These are phyloP conservation scores for Cyclophora punctaria DNA, from an alignment of 2,888 invertebrate genomes.

Conservation along the genomic window DNA sequence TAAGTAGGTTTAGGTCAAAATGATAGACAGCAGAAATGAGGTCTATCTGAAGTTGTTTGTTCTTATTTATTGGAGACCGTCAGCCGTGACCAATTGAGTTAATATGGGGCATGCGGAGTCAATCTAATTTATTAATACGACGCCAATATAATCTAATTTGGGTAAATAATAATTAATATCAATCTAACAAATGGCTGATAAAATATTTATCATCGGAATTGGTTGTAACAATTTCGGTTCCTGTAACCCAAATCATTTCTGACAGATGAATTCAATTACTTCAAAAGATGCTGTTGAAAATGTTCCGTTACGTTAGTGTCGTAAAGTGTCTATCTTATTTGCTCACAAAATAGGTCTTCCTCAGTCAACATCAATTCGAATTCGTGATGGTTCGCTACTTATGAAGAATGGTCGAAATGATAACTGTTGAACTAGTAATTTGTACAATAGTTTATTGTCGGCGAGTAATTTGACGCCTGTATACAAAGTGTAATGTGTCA, in stretches of 20 bases:
- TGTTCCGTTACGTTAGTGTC: background rate
- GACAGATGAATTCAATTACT: background rate
- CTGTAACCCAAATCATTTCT: background rate
- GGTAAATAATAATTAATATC: background rate
- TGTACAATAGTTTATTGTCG: constrained; percentile 17
- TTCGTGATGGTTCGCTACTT: constrained; percentile 2
- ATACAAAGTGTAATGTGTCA: constrained; percentile 37
- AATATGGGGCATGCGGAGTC: constrained; percentile 31
- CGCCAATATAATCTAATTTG: too few relatives aligned
- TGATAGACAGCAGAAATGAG: too few relatives aligned
- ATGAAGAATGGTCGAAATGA: constrained; percentile 1
- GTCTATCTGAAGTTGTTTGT: too few relatives aligned
- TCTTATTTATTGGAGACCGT: too few relatives aligned
- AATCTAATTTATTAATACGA: constrained; percentile 17
- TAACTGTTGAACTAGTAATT: constrained; percentile 4
- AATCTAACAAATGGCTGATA: too few relatives aligned
- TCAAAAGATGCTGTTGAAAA: background rate
- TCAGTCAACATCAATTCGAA: background rate
- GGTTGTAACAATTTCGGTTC: too few relatives aligned
- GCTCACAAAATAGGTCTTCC: background rate
- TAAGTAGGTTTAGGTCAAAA: too few relatives aligned
- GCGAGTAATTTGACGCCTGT: constrained; percentile 23
- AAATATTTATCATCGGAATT: too few relatives aligned
- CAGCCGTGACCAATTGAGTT: constrained; percentile 34
- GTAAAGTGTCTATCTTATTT: background rate